Conservation (phyloP, 2,797 vertebrate species). For the Anguilla obscura region DNA sequence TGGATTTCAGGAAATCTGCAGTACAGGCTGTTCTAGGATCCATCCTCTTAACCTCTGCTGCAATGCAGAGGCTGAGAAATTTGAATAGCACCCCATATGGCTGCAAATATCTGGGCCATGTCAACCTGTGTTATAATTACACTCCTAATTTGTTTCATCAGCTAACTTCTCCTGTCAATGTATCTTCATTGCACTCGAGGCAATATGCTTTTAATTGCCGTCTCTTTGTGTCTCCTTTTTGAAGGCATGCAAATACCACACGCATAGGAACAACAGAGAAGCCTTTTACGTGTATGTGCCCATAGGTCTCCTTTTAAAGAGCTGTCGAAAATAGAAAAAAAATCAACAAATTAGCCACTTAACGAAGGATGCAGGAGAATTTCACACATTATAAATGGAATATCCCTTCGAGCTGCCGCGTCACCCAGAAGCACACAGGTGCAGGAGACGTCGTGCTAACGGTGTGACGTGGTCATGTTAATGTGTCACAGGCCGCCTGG, state of each 20-base stretch:
- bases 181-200: slow-evolving; percentile 10
- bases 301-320: not conserved
- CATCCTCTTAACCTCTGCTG: slow-evolving; percentile 49
- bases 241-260: not conserved
- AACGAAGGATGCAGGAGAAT: not conserved
- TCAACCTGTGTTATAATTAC: slow-evolving; percentile 42
- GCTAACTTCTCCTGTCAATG: slow-evolving; percentile 20
- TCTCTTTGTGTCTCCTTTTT: slow-evolving; percentile 54
- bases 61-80: not conserved
- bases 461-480: not conserved
- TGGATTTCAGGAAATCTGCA: slow-evolving; percentile 48
- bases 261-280: not conserved
- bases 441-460: not conserved
- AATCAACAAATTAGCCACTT: slow-evolving; percentile 2
- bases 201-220: slow-evolving; percentile 40
- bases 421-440: not conserved
- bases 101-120: slow-evolving; percentile 36
- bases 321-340: not conserved
- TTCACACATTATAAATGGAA: not conserved
- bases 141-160: slow-evolving; percentile 38
- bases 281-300: not conserved
- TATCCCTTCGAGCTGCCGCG: not conserved
- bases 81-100: not conserved
- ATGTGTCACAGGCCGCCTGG: not conserved
- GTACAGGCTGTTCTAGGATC: slow-evolving; percentile 43